Percentiles rank a stretch among this genome's conserved stretches.
These are phyloP conservation scores for Chloroclystis v-ata DNA, from an alignment of 2,888 invertebrate species.

Conservation along the genomic window DNA sequence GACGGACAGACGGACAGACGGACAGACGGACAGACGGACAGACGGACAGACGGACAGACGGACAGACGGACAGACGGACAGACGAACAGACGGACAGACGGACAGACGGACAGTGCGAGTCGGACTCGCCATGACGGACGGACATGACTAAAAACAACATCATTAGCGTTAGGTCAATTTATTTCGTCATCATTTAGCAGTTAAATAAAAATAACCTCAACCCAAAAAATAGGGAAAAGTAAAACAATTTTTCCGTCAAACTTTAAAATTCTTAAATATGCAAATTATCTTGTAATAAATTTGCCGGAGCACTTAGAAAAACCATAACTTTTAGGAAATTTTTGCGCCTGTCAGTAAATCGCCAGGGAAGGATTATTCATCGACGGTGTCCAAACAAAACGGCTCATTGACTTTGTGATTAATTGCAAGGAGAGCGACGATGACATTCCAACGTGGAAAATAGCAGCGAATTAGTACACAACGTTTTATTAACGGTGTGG, in stretches of 20 bases:
- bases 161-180: too few species aligned
- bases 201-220: too few species aligned
- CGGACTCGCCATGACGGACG: too few species aligned
- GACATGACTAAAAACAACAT: too few species aligned
- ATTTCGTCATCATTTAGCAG: too few species aligned
- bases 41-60: too few species aligned
- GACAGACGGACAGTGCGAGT: too few species aligned
- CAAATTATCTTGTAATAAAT: constrained; percentile 31
- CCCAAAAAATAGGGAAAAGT: not conserved
- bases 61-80: too few species aligned
- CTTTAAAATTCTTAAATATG: constrained; percentile 22
- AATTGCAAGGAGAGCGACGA: constrained; percentile 64
- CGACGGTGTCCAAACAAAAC: constrained; percentile 70
- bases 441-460: constrained; percentile 64
- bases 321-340: constrained; percentile 41
- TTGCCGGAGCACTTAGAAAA: constrained; percentile 33
- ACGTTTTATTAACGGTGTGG: constrained; percentile 24
- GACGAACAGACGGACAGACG: too few species aligned
- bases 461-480: constrained; percentile 38
- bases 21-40: too few species aligned
- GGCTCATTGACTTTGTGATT: constrained; percentile 77
- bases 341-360: constrained; percentile 48
- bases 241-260: constrained; percentile 1
- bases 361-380: constrained; percentile 70
- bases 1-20: too few species aligned